phyloP scores from a whole-genome alignment of 2,797 vertebrate species.

The Leptodon cayanensis region DNA sequence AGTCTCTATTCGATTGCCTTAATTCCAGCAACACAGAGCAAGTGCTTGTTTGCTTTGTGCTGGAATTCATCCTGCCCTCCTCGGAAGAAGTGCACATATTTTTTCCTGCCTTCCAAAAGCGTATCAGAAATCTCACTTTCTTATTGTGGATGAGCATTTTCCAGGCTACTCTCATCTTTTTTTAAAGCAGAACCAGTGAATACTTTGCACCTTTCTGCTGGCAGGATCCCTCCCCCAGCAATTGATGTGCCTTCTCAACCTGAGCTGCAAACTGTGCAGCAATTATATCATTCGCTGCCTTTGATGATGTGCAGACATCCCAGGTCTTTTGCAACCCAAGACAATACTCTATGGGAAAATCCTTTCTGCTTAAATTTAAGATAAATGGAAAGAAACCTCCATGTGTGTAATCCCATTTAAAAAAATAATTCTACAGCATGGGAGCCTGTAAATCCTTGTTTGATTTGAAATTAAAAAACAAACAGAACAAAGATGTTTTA shows the following conservation, averaged over 20 bases:
- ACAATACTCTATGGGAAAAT: neutral
- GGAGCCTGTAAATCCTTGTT: neutral
- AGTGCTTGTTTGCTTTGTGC: neutral
- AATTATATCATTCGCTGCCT: neutral
- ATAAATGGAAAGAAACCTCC: neutral
- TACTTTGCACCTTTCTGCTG: neutral
- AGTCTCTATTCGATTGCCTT: neutral
- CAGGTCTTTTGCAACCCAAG: neutral
- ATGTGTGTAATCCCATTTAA: neutral
- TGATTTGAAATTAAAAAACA: neutral
- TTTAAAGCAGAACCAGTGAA: neutral
- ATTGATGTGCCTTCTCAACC: neutral
- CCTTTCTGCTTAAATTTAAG: neutral
- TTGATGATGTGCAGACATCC: neutral
- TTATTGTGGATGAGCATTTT: neutral
- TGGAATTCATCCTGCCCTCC: neutral
- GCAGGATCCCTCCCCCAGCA: neutral
- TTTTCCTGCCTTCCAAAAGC: neutral
- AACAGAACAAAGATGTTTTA: neutral
- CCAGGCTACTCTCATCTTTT: neutral
- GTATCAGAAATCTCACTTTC: neutral
- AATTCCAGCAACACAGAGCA: neutral
- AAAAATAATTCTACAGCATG: neutral
- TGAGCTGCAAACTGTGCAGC: neutral
- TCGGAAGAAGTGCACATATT: neutral